Conservation (phyloP, 2,888 invertebrate genomes). For the Helobdella robusta region DNA sequence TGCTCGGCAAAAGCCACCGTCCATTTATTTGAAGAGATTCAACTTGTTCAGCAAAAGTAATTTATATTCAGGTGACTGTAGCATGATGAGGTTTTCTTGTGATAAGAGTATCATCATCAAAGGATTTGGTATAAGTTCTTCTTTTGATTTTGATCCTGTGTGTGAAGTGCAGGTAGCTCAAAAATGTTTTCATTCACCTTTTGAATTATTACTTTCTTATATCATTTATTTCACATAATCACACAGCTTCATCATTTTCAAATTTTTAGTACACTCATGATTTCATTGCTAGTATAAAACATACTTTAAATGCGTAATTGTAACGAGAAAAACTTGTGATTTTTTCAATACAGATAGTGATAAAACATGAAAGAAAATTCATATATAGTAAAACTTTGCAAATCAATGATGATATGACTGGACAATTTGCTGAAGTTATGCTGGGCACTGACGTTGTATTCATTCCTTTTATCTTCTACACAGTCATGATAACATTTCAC, state of each 20-base stretch:
- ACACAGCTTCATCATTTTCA: too few relatives aligned
- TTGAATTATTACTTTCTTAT: too few relatives aligned
- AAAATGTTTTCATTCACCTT: too few relatives aligned
- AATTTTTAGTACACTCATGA: not conserved
- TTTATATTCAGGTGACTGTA: constrained; percentile 32
- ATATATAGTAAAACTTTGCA: constrained; percentile 24
- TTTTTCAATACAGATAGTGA: constrained; percentile 3
- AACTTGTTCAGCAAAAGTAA: constrained; percentile 28
- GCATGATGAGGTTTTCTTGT: constrained; percentile 30
- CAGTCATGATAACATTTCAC: constrained; percentile 30
- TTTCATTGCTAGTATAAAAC: too few relatives aligned
- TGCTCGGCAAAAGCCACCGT: constrained; percentile 19
- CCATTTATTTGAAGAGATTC: constrained; percentile 28
- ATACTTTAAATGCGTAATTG: too few relatives aligned
- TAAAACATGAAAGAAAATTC: constrained; percentile 27
- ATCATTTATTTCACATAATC: too few relatives aligned
- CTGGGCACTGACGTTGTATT: constrained; percentile 27
- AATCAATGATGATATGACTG: constrained; percentile 25
- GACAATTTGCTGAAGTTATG: constrained; percentile 21
- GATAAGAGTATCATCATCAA: constrained; percentile 29
- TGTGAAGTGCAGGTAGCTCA: constrained; percentile 30
- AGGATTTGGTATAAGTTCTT: constrained; percentile 31
- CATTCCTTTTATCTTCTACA: constrained; percentile 25
- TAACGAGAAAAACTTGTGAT: too few relatives aligned
- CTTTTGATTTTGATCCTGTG: constrained; percentile 30